These are phyloP conservation scores for Philaethria dido DNA, from an alignment of 2,888 invertebrate genomes.

Conservation along the genomic window DNA sequence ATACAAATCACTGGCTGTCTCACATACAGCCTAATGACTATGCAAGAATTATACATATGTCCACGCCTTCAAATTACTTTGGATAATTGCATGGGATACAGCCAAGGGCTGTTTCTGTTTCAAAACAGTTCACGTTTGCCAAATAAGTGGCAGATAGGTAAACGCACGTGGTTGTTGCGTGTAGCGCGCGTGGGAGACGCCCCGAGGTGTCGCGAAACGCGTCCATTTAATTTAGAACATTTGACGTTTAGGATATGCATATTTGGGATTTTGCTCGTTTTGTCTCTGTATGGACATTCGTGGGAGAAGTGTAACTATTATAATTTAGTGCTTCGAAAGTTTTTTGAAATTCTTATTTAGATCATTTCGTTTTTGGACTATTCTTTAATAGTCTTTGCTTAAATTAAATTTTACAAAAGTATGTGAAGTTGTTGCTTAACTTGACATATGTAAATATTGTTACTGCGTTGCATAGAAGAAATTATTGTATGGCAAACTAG, in stretches of 20 bases:
- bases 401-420: background rate
- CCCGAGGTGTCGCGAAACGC: constrained; percentile 42
- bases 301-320: constrained; percentile 31
- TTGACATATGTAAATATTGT: no score
- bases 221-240: constrained; percentile 39
- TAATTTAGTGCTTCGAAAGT: constrained; percentile 29
- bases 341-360: background rate
- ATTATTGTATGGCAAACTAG: no score
- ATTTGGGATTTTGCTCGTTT: constrained; percentile 22
- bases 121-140: constrained; percentile 39
- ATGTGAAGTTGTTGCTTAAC: no score
- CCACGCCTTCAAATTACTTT: constrained; percentile 26
- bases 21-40: constrained; percentile 26
- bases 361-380: background rate
- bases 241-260: constrained; percentile 36
- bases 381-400: background rate
- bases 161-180: constrained; percentile 37
- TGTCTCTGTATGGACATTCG: constrained; percentile 16
- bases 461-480: no score
- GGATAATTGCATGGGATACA: constrained; percentile 41
- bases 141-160: constrained; percentile 26
- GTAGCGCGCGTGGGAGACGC: constrained; percentile 40
- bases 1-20: constrained; percentile 34
- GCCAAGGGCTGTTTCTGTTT: constrained; percentile 45
- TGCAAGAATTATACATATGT: constrained; percentile 16